Conservation (phyloP, 2,797 vertebrate species). For the Anisognathus igniventris region DNA sequence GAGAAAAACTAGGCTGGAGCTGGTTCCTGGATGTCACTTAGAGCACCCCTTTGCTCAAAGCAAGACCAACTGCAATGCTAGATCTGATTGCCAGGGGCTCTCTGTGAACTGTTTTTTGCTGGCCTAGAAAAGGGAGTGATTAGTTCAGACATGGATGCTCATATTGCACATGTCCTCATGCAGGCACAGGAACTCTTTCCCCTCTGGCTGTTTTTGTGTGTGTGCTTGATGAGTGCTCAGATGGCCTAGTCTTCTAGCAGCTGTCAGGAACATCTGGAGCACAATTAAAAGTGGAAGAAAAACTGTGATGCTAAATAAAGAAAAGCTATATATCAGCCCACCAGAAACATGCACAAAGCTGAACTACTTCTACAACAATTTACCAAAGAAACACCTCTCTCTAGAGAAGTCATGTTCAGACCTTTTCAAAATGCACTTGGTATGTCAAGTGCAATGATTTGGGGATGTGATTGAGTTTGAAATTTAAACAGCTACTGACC, state of each 20-base stretch:
- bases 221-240: not conserved
- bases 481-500: not conserved
- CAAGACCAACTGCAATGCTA: not conserved
- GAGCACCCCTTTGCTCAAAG: not conserved
- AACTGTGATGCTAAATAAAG: not conserved
- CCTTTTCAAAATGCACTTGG: not conserved
- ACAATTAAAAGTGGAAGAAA: not conserved
- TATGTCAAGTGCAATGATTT: not conserved
- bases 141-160: not conserved
- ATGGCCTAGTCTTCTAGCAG: not conserved
- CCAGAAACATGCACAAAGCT: not conserved
- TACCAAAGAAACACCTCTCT: not conserved
- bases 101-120: not conserved
- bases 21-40: not conserved
- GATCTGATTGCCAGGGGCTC: not conserved
- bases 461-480: not conserved
- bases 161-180: not conserved
- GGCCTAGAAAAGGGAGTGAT: not conserved
- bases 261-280: constrained; percentile 3
- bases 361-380: not conserved
- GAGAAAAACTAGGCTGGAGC: not conserved
- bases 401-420: not conserved
- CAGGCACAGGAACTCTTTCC: not conserved
- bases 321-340: not conserved
- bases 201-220: not conserved